Base-by-base conservation (phyloP, 2,888 invertebrate species). In the Drosophila colorata region DNA sequence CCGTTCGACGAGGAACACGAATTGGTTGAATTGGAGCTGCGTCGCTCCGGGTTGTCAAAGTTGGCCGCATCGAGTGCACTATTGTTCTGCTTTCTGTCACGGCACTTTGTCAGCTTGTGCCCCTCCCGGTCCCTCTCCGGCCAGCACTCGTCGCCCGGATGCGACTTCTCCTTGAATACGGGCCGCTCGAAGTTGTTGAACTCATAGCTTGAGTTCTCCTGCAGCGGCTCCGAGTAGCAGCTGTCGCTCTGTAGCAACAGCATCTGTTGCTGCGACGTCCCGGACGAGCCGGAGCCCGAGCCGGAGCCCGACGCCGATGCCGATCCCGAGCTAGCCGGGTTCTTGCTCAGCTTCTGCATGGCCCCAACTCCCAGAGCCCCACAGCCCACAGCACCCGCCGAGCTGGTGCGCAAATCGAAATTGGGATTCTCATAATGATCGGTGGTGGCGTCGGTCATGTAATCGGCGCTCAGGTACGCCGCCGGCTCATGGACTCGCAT, bases 121-220 rank as follows among this genome's bases (percentile, higher is more conserved):
- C n/a, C n/a, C 4, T 66, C 67, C 9, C 38, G 28, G 4, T 51
- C 71, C 4, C 68, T 28, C 7, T 88, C 86, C 1, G 79, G 67
- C 81, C 88, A 88, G 48, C 76, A 77, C 28, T 90, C 88, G 14
- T 57, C 69, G 16, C 59, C 60, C 5, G 52, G 20, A 16, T 59
- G 67, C 13, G 64, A 67, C 43, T 74, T 70, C 1, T 71, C 80
- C 8, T 80, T 83, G 69, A 93, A 93, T 60, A 93, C 93, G 2
- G 95, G 94, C 37, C 95, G 93, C 76, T 95, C 95, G 72, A 94
- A 94, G 70, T 93, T 93, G 47, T 95, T 95, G 75, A 94, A 94
- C 43, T 92, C 92, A 70, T 90, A 92, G 38, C 81, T 89, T 0
- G 80, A 80, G 18, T 78, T 81, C 58, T 87, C 86, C 52, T 90